Conservation (phyloP, 2,888 invertebrate genomes). For the Agonopterix arenella region DNA sequence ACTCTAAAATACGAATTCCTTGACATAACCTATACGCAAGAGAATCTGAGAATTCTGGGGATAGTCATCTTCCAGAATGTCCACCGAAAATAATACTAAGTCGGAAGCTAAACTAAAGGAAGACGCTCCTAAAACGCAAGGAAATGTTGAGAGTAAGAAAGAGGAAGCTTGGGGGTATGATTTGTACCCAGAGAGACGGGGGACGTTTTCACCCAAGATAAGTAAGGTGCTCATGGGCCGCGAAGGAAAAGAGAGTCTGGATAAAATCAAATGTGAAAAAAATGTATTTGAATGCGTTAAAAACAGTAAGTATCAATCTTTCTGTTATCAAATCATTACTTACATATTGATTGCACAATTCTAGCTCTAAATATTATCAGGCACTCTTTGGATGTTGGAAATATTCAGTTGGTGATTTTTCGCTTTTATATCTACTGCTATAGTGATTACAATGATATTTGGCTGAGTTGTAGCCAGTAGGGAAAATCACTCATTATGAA, state of each 20-base stretch:
- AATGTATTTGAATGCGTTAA: constrained; percentile 86
- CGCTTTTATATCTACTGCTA: too few relatives aligned
- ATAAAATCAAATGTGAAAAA: constrained; percentile 87
- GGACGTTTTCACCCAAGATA: constrained; percentile 74
- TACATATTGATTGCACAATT: too few relatives aligned
- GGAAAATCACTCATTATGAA: too few relatives aligned
- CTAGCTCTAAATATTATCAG: not conserved
- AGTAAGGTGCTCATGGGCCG: constrained; percentile 76
- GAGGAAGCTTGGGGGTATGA: constrained; percentile 83
- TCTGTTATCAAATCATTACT: not conserved
- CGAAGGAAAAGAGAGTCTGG: constrained; percentile 82
- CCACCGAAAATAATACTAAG: not conserved
- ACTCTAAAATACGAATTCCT: too few relatives aligned
- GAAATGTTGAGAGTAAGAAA: constrained; percentile 18
- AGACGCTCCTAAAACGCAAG: not conserved
- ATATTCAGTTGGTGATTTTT: too few relatives aligned
- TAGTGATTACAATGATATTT: too few relatives aligned
- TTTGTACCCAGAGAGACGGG: constrained; percentile 88
- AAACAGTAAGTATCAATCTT: constrained; percentile 72
- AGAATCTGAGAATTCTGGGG: too few relatives aligned
- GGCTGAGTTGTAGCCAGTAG: too few relatives aligned
- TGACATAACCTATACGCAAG: too few relatives aligned
- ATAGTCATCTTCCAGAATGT: too few relatives aligned
- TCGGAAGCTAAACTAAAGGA: not conserved
- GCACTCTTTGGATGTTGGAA: not conserved